phyloP scores from a whole-genome alignment of 2,113 vertebrate genomes.

The Cryptotis parvus region DNA sequence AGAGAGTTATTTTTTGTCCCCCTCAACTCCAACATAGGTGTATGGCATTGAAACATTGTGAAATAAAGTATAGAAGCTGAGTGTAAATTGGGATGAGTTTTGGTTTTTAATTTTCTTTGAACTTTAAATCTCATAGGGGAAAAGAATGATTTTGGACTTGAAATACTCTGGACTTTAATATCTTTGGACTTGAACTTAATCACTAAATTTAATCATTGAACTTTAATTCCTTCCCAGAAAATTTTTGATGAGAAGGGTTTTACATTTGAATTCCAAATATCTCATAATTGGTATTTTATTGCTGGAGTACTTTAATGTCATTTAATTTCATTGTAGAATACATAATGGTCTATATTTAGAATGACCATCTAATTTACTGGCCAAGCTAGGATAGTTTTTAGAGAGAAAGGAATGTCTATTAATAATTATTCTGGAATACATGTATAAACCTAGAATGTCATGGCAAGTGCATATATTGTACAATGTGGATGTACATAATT shows the following conservation, averaged over 20 bases:
- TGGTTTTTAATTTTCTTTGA: constrained; percentile 54
- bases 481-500: background rate
- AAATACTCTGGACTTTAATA: constrained; percentile 27
- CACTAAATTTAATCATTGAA: constrained; percentile 43
- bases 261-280: constrained; percentile 27
- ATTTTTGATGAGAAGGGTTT: constrained; percentile 16
- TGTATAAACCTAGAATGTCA: background rate
- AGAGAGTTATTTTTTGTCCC: background rate
- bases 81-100: background rate
- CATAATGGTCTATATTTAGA: constrained; percentile 46
- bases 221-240: constrained; percentile 60
- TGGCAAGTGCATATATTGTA: background rate
- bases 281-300: constrained; percentile 53
- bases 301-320: constrained; percentile 1
- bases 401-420: background rate
- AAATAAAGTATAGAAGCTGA: background rate
- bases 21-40: background rate
- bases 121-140: constrained; percentile 44
- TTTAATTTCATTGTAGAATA: constrained; percentile 44
- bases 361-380: constrained; percentile 4
- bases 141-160: constrained; percentile 44
- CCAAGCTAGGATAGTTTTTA: background rate
- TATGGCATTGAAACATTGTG: background rate
- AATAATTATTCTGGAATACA: background rate
- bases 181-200: constrained; percentile 60